Evolutionary conservation across 1,140 invertebrate genomes (phyloP), one percentile per base, ranked within the genome.

Genomic region (Lordiphosa clarofinis): DNA sequence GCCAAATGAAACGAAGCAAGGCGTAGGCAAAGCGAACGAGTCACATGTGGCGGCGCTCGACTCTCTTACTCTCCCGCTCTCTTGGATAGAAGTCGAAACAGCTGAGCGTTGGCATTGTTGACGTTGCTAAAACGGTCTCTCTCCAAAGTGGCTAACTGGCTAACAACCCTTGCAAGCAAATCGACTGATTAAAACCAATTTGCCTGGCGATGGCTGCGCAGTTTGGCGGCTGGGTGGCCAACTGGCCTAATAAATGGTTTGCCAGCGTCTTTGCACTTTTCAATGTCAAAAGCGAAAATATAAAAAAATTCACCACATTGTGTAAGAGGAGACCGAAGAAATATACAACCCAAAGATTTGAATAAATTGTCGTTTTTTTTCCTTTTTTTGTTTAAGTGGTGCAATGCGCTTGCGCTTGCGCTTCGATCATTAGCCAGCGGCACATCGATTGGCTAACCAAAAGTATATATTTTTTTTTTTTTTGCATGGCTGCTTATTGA

Each of bases 131-230:
- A 53, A 68, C 38, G 67, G 49, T 50, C 28, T 31, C 28, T 31
- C 7, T 31, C 7, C 7, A 5, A 73, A 33, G 62, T 74, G 43
- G 40, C 64, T 43, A 40, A 47, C 33, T 58, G 50, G 6, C 67
- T 60, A 40, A 84, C 78, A 62, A 53, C 61, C 47, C 47, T 43
- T 78, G 78, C 78, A 82, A 82, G 56, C 60, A 82, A 82, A 82
- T 82, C 68, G 73, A n/a, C 66, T 84, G 78, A 82, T 82, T 82
- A 82, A 72, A 67, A 84, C 31, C 36, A 39, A 58, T 53, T 71
- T 19, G 13, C 12, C 10, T 46, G 43, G 4, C 9, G 44, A 40
- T 52, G 33, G 68, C 66, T 62, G 66, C 52, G 56, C 73, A 68
- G 42, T 68, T 68, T 72, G 73, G 47, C 57, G 47, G 56, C 56